These are phyloP conservation scores for Xenopus tropicalis DNA, from an alignment of 2,113 vertebrate genomes.

Conservation along the genomic window UCB_Xtro_10.0 CM004446.2:80922001-80922500, in stretches of 20 bases:
- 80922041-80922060: too few relatives aligned
- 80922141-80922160: too few relatives aligned
- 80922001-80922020: too few relatives aligned
- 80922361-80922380: not conserved
- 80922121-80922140: too few relatives aligned
- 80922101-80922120: too few relatives aligned
- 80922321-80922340: not conserved
- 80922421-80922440: slow-evolving; percentile 16
- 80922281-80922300: too few relatives aligned
- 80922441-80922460: slow-evolving; percentile 29
- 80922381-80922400: slow-evolving; percentile 26
- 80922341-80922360: not conserved
- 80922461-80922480: slow-evolving; percentile 32
- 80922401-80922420: slow-evolving; percentile 37
- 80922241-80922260: slow-evolving; percentile 18
- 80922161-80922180: too few relatives aligned
- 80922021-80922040: too few relatives aligned
- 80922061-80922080: too few relatives aligned
- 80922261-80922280: not conserved
- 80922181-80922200: too few relatives aligned
- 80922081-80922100: too few relatives aligned
- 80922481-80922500: slow-evolving; percentile 35
- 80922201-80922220: not conserved
- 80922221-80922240: slow-evolving; percentile 20
- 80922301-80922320: too few relatives aligned